Evolutionary conservation across 2,113 vertebrate species (phyloP).

Genomic region (Fulmarus glacialis): DNA sequence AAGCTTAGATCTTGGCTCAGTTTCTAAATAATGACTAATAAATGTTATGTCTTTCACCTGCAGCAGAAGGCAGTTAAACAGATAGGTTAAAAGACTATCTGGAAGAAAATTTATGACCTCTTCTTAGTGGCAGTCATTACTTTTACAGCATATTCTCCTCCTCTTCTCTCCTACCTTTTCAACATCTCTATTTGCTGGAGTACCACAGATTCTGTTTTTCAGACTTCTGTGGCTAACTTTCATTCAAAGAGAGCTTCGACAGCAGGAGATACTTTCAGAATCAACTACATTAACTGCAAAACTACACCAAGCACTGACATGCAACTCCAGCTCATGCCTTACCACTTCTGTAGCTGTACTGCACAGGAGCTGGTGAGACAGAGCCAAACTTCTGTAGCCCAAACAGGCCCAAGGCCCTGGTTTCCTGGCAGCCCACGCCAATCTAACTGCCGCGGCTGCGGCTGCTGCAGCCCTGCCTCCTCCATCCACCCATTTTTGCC

Average conservation of each 20-base stretch:
- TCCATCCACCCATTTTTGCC: background rate
- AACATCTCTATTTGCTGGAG: background rate
- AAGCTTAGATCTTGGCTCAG: background rate
- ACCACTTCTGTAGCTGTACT: fast-evolving
- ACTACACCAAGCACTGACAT: fast-evolving
- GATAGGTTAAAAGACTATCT: background rate
- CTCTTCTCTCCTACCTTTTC: background rate
- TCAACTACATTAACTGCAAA: fast-evolving
- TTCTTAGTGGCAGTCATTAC: background rate
- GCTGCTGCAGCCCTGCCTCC: background rate
- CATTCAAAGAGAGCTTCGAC: background rate
- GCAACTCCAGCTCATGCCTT: background rate
- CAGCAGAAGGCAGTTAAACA: background rate
- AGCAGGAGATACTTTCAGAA: background rate
- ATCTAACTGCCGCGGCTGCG: background rate
- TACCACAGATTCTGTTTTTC: background rate
- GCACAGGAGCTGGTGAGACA: background rate
- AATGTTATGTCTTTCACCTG: background rate
- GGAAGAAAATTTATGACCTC: background rate
- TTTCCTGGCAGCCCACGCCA: background rate
- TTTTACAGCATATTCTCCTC: background rate
- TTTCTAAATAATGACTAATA: background rate
- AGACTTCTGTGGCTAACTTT: background rate
- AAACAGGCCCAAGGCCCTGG: fast-evolving
- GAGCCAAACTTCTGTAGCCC: background rate